A percentile compares a stretch with the other conserved stretches of the same genome.
These are phyloP conservation scores for Pangasius mekongensis DNA, from an alignment of 2,797 vertebrate species.

Conservation along the genomic window DNA sequence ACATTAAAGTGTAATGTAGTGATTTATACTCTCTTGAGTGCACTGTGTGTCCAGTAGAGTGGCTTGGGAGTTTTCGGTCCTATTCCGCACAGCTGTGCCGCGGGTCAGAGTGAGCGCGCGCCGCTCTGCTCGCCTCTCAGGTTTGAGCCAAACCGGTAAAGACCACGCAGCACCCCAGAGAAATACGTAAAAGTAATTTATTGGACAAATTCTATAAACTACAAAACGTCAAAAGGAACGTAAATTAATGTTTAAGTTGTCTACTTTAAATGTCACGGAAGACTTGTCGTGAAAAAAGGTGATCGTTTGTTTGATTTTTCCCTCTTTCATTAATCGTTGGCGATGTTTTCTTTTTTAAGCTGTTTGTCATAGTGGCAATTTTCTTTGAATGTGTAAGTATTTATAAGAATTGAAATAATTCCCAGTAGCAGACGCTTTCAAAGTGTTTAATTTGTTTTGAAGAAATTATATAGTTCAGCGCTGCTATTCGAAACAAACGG, in stretches of 20 bases:
- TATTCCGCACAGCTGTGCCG: constrained; percentile 87
- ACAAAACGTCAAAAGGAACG: background rate
- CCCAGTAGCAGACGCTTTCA: too few relatives aligned
- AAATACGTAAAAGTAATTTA: background rate
- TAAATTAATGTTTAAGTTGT: background rate
- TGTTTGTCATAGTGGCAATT: background rate
- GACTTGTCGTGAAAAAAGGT: too few relatives aligned
- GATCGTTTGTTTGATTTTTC: background rate
- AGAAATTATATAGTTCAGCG: background rate
- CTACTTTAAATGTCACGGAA: background rate
- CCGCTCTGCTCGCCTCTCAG: constrained; percentile 62
- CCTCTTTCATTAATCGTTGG: background rate
- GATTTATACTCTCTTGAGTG: background rate
- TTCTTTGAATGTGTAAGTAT: background rate
- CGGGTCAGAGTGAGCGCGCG: constrained; percentile 82
- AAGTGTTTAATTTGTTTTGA: background rate
- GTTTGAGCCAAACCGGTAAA: constrained; percentile 73
- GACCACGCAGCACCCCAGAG: background rate
- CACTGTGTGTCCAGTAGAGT: background rate
- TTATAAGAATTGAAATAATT: background rate
- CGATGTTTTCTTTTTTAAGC: background rate
- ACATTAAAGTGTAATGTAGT: background rate
- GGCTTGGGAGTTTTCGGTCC: constrained; percentile 79
- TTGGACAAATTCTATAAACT: background rate
- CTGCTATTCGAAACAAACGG: background rate